phyloP scores from a whole-genome alignment of 2,797 vertebrate species.

The Darevskia nairensis region DNA sequence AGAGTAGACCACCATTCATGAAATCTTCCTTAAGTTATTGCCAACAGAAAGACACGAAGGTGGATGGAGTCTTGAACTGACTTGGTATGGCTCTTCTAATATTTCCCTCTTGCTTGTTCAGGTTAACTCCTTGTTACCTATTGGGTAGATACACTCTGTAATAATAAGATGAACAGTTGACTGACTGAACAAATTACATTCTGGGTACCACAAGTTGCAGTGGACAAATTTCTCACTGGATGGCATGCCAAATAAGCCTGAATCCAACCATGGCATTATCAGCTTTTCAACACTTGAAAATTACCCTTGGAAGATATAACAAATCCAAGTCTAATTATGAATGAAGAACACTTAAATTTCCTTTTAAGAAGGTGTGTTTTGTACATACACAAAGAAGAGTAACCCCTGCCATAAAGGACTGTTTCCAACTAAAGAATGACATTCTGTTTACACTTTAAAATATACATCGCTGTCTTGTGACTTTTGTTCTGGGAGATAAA shows the following conservation, averaged over 20 bases:
- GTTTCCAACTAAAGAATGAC: constrained; percentile 20
- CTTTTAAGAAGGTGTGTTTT: neutral
- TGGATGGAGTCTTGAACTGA: too few species aligned
- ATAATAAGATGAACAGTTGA: neutral
- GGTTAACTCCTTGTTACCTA: neutral
- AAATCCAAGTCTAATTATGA: constrained; percentile 11
- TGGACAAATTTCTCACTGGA: too few species aligned
- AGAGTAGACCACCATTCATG: too few species aligned
- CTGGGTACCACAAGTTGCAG: neutral
- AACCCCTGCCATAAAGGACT: neutral
- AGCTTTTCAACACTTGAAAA: constrained; percentile 16
- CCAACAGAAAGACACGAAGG: neutral
- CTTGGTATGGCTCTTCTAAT: neutral
- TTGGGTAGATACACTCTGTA: neutral
- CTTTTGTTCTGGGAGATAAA: constrained; percentile 5
- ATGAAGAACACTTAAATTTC: neutral
- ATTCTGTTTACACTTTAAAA: constrained; percentile 14
- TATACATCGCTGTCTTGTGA: neutral
- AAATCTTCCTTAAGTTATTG: neutral
- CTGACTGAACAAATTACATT: neutral
- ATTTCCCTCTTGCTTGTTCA: neutral
- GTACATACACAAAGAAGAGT: constrained; percentile 6
- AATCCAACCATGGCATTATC: neutral
- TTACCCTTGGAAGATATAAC: neutral
- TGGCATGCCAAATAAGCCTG: too few species aligned